Evolutionary conservation across 2,797 vertebrate genomes (phyloP), one percentile per base, ranked within the genome.

Genomic region (Pangasius larnaudii): DNA sequence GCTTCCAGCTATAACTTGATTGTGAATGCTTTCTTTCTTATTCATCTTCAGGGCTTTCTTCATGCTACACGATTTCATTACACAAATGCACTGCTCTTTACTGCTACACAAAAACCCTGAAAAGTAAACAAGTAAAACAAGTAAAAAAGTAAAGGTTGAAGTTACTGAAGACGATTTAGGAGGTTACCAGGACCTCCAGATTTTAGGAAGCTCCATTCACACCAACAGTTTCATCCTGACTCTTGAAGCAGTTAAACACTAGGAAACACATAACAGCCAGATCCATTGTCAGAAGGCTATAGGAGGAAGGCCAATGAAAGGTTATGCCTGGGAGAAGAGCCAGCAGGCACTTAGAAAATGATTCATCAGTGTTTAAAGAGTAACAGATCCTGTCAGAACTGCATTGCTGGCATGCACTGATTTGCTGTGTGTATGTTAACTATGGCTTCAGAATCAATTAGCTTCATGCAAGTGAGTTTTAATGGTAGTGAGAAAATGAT

Each of bases 291-390:
- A 72, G 71, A 27, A 81, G 71, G 69, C 58, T 46, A 71, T n/a
- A 88, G 39, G 46, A 86, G 42, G 61, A 89, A 74, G 85, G 80
- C 80, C 78, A 39, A 33, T 39, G 85, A 56, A 87, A 59, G 65
- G 63, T 65, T 84, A 81, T 39, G 82, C 69, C 91, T 91, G 88
- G 89, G 86, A 92, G 6, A 72, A 46, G 63, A 88, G 89, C 89
- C 91, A 92, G 79, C 19, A 77, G 83, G 85, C 86, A 79, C 86
- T 89, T 85, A 86, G 86, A 74, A 87, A 83, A 90, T 84, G 69
- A 90, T 90, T 86, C 88, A 89, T 91, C 84, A 22, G 75, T 83
- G 74, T 88, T 90, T 91, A 90, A 86, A 90, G 87, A 72, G 85
- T 83, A 84, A 78, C 69, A 30, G 67, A 46, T 86, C 82, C 71